Percentiles rank a stretch among this genome's conserved stretches.
Conservation (phyloP, 2,888 invertebrate species). For the Xestia sexstrigata region DNA sequence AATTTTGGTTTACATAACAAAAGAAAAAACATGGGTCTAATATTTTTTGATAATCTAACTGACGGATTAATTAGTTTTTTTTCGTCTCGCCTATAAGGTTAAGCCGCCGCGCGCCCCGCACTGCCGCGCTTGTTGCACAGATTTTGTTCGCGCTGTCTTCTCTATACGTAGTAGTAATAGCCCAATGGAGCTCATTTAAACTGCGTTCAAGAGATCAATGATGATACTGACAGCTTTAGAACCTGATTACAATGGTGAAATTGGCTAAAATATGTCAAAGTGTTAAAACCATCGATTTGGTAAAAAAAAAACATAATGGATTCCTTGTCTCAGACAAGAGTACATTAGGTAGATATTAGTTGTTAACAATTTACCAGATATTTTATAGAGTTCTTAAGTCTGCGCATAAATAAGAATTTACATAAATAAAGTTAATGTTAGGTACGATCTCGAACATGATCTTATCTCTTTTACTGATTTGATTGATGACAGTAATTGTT, state of each 20-base stretch:
- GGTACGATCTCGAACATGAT: conserved; percentile 51
- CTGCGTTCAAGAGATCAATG: neutral
- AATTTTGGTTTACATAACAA: too few species aligned
- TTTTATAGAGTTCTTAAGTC: conserved; percentile 31
- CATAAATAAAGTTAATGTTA: conserved; percentile 43
- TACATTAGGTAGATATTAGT: neutral
- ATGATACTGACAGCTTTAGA: neutral
- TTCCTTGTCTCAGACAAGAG: neutral
- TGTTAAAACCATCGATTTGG: neutral
- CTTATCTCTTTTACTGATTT: conserved; percentile 45
- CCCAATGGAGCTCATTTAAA: too few species aligned
- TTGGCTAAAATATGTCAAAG: neutral
- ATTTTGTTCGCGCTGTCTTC: too few species aligned
- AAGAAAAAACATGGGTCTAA: too few species aligned
- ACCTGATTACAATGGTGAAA: neutral
- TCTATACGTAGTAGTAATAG: too few species aligned
- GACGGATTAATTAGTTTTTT: too few species aligned
- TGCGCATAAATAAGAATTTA: conserved; percentile 42
- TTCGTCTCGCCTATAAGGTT: too few species aligned
- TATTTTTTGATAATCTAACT: too few species aligned
- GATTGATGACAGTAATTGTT: conserved; percentile 48
- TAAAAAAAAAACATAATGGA: neutral
- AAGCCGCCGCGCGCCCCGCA: too few species aligned
- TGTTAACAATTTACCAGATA: neutral
- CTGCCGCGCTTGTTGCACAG: too few species aligned